phyloP scores from a whole-genome alignment of 2,888 invertebrate genomes.

The Archips crataeganus region DNA sequence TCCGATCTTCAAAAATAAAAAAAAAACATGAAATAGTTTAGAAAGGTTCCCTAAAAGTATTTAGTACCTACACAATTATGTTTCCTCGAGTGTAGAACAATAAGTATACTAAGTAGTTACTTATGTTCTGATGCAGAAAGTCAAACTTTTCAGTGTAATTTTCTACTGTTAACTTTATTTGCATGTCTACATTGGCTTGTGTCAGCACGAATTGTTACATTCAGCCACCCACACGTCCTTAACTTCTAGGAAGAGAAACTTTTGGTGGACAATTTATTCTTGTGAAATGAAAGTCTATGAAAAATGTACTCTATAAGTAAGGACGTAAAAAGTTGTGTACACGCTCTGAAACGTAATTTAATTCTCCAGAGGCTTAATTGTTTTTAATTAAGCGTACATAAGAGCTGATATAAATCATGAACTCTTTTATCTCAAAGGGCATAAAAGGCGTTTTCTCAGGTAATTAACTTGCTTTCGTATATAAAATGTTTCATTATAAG shows the following conservation, averaged over 20 bases:
- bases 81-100: too few relatives aligned
- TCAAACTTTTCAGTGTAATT: neutral
- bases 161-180: neutral
- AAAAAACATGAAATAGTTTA: too few relatives aligned
- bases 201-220: neutral
- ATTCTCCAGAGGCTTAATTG: constrained; percentile 8
- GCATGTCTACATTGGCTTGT: neutral
- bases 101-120: too few relatives aligned
- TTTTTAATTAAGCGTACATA: constrained; percentile 26
- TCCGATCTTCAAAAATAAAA: too few relatives aligned
- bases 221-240: neutral
- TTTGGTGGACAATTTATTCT: neutral
- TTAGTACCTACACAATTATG: too few relatives aligned
- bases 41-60: too few relatives aligned
- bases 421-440: constrained; percentile 27
- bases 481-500: constrained; percentile 48
- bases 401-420: constrained; percentile 27
- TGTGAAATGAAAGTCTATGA: neutral
- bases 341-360: constrained; percentile 6
- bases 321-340: neutral
- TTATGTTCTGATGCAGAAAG: too few relatives aligned
- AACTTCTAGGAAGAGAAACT: neutral
- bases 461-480: constrained; percentile 32
- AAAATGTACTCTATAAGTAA: neutral
- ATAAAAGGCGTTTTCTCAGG: constrained; percentile 27